phyloP scores from a whole-genome alignment of 2,888 invertebrate genomes.

The Drosophila trichaetosa region DNA sequence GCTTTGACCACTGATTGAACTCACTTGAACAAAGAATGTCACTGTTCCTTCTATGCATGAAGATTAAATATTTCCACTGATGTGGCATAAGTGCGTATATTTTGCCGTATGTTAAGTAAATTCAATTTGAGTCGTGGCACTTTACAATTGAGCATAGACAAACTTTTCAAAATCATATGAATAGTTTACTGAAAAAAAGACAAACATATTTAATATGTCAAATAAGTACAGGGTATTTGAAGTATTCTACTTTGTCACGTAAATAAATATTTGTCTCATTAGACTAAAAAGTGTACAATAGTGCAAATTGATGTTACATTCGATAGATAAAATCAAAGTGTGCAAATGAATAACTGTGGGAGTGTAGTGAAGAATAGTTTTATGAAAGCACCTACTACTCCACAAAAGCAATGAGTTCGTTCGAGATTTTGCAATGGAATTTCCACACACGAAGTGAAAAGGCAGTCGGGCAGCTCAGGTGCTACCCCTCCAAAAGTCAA shows the following conservation, averaged over 20 bases:
- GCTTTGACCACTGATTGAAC: conserved; percentile 33
- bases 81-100: conserved; percentile 4
- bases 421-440: conserved; percentile 21
- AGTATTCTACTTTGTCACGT: not conserved
- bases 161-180: not conserved
- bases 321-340: conserved; percentile 25
- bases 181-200: too few relatives aligned
- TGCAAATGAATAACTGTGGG: not conserved
- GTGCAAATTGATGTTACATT: conserved; percentile 65
- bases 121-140: not conserved
- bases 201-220: too few relatives aligned
- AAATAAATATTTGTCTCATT: not conserved
- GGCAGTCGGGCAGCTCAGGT: not conserved
- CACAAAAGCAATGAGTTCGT: conserved; percentile 8
- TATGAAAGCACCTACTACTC: not conserved
- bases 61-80: conserved; percentile 10
- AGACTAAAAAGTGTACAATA: conserved; percentile 11
- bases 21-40: conserved; percentile 45
- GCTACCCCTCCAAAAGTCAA: conserved; percentile 23
- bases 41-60: conserved; percentile 38
- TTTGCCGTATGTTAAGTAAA: not conserved
- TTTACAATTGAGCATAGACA: not conserved
- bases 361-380: not conserved
- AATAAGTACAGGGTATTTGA: not conserved
- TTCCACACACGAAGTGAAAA: conserved; percentile 8